phyloP scores from a whole-genome alignment of 2,113 vertebrate species.

The Cavia porcellus region DNA sequence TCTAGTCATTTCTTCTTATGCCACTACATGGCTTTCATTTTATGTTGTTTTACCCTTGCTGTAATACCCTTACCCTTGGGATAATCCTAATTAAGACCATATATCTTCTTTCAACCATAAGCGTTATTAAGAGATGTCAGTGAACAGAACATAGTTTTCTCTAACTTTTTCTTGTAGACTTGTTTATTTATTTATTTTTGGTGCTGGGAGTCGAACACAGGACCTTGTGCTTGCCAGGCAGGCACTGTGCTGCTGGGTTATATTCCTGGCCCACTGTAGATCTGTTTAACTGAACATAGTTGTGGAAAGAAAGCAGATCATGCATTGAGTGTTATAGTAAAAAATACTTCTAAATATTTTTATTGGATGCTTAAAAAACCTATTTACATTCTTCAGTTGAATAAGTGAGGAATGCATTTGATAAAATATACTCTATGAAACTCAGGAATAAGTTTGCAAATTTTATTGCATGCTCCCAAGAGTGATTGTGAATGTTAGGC shows the following conservation, averaged over 20 bases:
- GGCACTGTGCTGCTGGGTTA: no score
- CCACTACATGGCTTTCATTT: background rate
- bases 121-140: background rate
- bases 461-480: background rate
- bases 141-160: conserved; percentile 36
- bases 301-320: conserved; percentile 42
- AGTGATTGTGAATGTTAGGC: background rate
- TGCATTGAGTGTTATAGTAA: background rate
- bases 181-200: no score
- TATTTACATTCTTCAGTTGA: background rate
- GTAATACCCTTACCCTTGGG: background rate
- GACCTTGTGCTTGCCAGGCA: no score
- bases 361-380: background rate
- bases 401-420: background rate
- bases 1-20: background rate
- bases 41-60: background rate
- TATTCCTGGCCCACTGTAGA: background rate
- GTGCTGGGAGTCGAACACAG: no score
- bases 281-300: conserved; percentile 37
- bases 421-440: background rate
- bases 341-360: conserved; percentile 50
- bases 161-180: conserved; percentile 15
- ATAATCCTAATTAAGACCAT: background rate
- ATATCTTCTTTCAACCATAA: background rate
- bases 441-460: background rate